Base-by-base conservation (phyloP, 2,113 vertebrate genomes). In the Isurus oxyrinchus region DNA sequence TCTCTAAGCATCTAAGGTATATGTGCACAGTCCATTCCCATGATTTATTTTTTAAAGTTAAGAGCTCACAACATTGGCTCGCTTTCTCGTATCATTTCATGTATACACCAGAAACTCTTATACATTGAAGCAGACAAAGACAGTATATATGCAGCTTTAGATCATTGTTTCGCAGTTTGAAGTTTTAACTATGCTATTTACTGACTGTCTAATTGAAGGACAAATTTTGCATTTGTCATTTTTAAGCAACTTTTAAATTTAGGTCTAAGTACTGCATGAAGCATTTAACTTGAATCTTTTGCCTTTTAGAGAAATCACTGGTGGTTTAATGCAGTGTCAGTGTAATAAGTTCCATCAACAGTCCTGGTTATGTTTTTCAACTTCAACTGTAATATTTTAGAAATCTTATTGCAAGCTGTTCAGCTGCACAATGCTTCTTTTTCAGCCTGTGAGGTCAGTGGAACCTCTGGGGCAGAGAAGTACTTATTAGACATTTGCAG, bases 391-490 rank as follows among this genome's bases (percentile, higher is more conserved):
- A 35, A 61, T 96, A 96, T 96, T 97, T 96, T 86, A 97, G 81
- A 97, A 97, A 96, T 97, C 97, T 96, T 97, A 97, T 97, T 97
- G 66, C 96, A 86, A 97, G 96, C 96, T 96, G 79, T 97, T 97
- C 97, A 97, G 97, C 96, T 96, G 96, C 3, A 0, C 69, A 0
- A 96, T 96, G 84, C 96, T 97, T 95, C n/a, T 96, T 69, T 96
- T 97, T 97, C 97, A 96, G 96, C 95, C 97, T 97, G 96, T 96
- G 97, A 49, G 97, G 97, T 98, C 97, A 97, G 79, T 97, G 96
- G 97, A 98, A 97, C 98, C 98, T 97, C 97, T 96, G 97, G 98
- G 98, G 97, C 97, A 96, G 96, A 96, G 97, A 98, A 97, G 97
- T 98, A 97, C 98, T 98, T 98, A 97, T 84, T 96, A 97, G 97